Evolutionary conservation across 2,888 invertebrate species (phyloP).

Genomic region (Hypercompe scribonia): DNA sequence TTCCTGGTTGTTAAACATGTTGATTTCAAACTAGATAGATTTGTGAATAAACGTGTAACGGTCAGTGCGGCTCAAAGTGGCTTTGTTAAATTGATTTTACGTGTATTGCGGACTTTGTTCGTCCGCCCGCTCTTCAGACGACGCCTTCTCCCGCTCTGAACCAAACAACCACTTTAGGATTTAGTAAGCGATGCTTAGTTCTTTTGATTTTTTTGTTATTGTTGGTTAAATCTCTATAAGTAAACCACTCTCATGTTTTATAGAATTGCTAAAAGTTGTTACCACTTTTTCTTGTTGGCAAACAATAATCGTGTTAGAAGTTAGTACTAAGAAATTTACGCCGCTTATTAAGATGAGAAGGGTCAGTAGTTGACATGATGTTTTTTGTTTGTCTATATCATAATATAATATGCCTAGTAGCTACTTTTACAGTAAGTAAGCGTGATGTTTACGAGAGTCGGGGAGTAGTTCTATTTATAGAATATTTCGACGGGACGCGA

Average conservation of each 20-base stretch:
- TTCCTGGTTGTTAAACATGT: constrained; percentile 7
- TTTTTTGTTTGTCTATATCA: constrained; percentile 15
- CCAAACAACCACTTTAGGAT: constrained; percentile 67
- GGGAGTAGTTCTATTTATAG: constrained; percentile 24
- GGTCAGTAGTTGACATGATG: constrained; percentile 9
- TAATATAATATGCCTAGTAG: constrained; percentile 11
- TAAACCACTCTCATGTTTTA: constrained; percentile 22
- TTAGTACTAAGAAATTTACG: constrained; percentile 8
- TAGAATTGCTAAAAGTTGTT: constrained; percentile 13
- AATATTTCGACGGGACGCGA: constrained; percentile 18
- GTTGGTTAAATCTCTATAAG: constrained; percentile 28
- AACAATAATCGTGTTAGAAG: constrained; percentile 18
- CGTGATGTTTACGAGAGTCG: constrained; percentile 10
- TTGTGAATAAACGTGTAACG: constrained; percentile 70
- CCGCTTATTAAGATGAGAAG: constrained; percentile 15
- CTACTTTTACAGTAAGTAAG: constrained; percentile 15
- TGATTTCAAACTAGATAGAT: constrained; percentile 28
- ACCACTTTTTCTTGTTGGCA: constrained; percentile 7
- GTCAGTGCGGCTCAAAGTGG: constrained; percentile 78
- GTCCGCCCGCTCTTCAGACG: constrained; percentile 60
- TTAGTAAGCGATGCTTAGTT: constrained; percentile 63
- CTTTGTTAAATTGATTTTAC: constrained; percentile 85
- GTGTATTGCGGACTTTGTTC: constrained; percentile 79
- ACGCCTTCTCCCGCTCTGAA: constrained; percentile 54
- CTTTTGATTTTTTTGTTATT: constrained; percentile 43